A percentile compares a stretch with the other conserved stretches of the same genome.
Evolutionary conservation across 2,797 vertebrate genomes (phyloP).

Genomic region (Scolopax rusticola): DNA sequence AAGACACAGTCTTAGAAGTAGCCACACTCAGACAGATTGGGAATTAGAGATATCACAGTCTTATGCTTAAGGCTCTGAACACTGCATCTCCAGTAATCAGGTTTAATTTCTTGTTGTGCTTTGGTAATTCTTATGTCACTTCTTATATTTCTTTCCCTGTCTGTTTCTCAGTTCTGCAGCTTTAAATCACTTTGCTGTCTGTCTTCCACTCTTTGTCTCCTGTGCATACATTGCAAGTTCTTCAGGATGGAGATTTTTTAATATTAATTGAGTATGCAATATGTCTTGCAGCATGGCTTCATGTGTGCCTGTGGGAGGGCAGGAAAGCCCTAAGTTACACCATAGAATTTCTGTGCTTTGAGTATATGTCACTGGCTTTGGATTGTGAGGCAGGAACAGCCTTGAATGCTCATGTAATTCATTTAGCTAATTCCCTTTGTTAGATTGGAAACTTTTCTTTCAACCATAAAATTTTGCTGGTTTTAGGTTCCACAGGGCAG

Average conservation of each 20-base stretch:
- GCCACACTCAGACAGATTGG: neutral
- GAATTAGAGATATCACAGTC: neutral
- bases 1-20: neutral
- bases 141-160: neutral
- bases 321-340: neutral
- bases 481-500: neutral
- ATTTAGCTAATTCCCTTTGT: neutral
- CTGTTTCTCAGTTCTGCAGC: neutral
- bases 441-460: neutral
- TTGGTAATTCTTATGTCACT: neutral
- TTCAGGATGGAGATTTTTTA: neutral
- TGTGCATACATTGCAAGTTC: neutral
- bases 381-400: neutral
- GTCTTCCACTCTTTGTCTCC: neutral
- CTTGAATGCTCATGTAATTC: neutral
- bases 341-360: neutral
- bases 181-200: neutral
- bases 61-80: neutral
- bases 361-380: neutral
- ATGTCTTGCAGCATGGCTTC: neutral
- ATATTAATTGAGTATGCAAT: neutral
- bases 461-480: neutral
- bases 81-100: neutral
- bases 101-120: constrained; percentile 24
- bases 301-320: neutral